Base-by-base conservation (phyloP, 1,140 invertebrate species). In the Thaumatotibia leucotreta region DNA sequence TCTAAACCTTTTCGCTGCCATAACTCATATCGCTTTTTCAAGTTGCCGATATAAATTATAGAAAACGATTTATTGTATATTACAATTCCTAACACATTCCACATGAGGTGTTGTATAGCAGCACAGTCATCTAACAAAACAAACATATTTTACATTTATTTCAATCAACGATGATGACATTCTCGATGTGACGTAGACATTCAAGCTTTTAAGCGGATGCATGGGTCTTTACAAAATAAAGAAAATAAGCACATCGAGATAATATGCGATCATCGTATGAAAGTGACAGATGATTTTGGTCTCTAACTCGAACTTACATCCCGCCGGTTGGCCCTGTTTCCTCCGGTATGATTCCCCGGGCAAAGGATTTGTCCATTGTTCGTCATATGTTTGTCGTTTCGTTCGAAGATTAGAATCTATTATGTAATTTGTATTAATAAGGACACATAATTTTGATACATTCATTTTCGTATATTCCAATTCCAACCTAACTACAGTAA, bases 271-370 rank as follows among this genome's bases (percentile, higher is more conserved):
- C 83, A 80, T 83, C 79, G 77, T 77, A 77, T 66, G 67, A 74
- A 69, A 72, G 72, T 77, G 64, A 68, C 49, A 68, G 27, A 74
- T 69, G 35, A 45, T 5, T 45, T 75, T 70, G 74, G 72, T 73
- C 66, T 74, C 73, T 80, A 81, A 74, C 66, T 61, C 76, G 75
- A 80, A 92, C 92, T 92, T 92, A 92, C 92, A 90, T 81, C 89
- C 91, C 35, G 17, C n/a, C 66, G 74, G 73, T 29, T 80, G 79
- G 68, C 79, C 87, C 74, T 92, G 91, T 82, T 92, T 92, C 79
- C 90, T 88, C 79, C 91, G 80, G 84, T 92, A 92, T 67, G 84
- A 87, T 80, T 91, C 91, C 64, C 82, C 88, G 62, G 77, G 65
- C 33, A 73, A 49, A 50, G 74, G 64, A 72, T 79, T 84, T 69